Percentiles rank a stretch among this genome's conserved stretches.
Conservation (phyloP, 1,140 invertebrate species). For the Polypedilum vanderplanki region DNA sequence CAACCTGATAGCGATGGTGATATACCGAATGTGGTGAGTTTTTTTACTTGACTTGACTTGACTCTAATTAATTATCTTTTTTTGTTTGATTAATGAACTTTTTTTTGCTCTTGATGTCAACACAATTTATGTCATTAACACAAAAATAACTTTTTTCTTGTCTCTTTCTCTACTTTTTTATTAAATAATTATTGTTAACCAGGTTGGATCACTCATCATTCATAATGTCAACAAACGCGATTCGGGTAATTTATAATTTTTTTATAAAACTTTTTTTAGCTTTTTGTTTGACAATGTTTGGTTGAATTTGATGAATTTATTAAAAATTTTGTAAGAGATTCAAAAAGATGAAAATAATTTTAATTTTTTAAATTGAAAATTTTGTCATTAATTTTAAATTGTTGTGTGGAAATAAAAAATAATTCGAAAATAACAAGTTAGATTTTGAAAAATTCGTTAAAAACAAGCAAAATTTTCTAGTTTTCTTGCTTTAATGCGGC, state of each 20-base stretch:
- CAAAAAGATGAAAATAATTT: background rate
- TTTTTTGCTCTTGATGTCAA: too few relatives aligned
- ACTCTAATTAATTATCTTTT: too few relatives aligned
- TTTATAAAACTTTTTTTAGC: background rate
- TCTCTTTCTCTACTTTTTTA: background rate
- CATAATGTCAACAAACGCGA: constrained; percentile 50
- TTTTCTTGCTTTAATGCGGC: too few relatives aligned
- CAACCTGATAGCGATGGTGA: constrained; percentile 40
- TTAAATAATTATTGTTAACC: constrained; percentile 19
- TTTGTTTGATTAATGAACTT: background rate
- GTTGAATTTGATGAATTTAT: too few relatives aligned
- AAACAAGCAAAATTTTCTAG: too few relatives aligned
- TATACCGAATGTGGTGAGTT: constrained; percentile 41
- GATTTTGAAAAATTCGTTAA: too few relatives aligned
- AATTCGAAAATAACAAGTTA: too few relatives aligned
- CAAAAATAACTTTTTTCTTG: background rate
- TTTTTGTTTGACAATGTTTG: too few relatives aligned
- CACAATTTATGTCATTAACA: too few relatives aligned
- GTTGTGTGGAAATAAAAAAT: too few relatives aligned
- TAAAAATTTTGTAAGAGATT: background rate
- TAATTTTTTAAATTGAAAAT: background rate
- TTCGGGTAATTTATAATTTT: constrained; percentile 31
- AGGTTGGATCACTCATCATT: constrained; percentile 55
- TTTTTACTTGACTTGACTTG: too few relatives aligned
- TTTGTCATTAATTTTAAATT: background rate